phyloP scores from a whole-genome alignment of 2,113 vertebrate genomes.

The Epinephelus lanceolatus region DNA sequence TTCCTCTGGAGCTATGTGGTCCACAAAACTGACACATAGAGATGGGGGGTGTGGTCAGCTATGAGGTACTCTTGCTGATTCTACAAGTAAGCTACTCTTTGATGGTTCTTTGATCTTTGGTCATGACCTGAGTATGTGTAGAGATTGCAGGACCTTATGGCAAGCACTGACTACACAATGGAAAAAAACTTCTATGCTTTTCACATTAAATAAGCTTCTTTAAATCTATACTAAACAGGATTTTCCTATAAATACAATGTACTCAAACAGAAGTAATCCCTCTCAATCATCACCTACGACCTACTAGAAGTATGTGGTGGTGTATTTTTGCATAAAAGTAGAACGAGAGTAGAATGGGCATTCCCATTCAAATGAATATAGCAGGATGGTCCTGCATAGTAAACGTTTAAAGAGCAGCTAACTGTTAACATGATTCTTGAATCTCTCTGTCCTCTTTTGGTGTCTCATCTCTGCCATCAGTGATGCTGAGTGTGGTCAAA shows the following conservation, averaged over 20 bases:
- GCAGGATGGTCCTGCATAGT: no score
- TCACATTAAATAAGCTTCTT: background rate
- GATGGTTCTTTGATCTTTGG: conserved; percentile 12
- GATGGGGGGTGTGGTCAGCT: background rate
- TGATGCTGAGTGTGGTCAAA: background rate
- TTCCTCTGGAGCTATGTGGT: conserved; percentile 32
- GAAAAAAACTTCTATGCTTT: background rate
- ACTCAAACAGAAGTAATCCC: no score
- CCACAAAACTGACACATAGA: conserved; percentile 19
- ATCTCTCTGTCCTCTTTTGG: background rate
- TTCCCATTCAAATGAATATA: no score
- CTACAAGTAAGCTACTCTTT: background rate
- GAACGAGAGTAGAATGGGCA: no score
- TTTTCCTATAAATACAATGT: no score
- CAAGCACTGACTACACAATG: background rate
- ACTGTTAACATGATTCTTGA: background rate
- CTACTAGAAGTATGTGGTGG: no score
- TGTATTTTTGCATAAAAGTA: no score
- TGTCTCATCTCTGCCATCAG: background rate
- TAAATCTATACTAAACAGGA: no score
- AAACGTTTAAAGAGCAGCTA: background rate
- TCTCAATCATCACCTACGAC: no score
- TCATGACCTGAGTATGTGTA: background rate
- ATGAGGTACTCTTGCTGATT: conserved; percentile 6
- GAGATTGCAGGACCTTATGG: background rate